Evolutionary conservation across 2,113 vertebrate species (phyloP).

Genomic region (Ammodramus savannarum): DNA sequence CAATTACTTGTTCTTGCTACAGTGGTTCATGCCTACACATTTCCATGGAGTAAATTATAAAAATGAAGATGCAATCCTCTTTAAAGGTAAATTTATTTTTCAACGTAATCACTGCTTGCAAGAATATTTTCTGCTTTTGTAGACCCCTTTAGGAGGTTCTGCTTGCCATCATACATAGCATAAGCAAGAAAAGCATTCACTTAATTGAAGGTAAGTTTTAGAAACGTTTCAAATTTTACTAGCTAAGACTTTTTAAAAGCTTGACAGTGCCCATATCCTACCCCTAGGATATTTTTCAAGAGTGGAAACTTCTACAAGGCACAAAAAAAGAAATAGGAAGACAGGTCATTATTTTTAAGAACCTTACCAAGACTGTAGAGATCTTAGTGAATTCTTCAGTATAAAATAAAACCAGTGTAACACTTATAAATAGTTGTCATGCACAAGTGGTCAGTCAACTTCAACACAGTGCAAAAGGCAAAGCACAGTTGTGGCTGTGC

Average conservation of each 20-base stretch:
- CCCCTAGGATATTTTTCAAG: neutral
- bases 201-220: neutral
- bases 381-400: neutral
- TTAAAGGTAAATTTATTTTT: constrained; percentile 16
- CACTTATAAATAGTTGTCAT: neutral
- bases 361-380: constrained; percentile 27
- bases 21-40: neutral
- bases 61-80: neutral
- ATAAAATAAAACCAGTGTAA: neutral
- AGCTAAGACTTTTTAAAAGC: neutral
- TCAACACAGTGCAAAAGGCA: constrained; percentile 22
- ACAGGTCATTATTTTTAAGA: neutral
- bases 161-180: neutral
- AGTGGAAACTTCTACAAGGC: neutral
- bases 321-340: neutral
- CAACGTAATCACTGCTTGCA: neutral
- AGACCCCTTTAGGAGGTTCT: neutral
- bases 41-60: constrained; percentile 18
- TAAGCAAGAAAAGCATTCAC: neutral
- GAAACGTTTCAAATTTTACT: neutral
- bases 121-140: neutral
- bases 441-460: constrained; percentile 16
- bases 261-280: neutral
- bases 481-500: neutral
- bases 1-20: constrained; percentile 52